Evolutionary conservation across 1,140 invertebrate species (phyloP), one percentile per base, ranked within the genome.

Genomic region (Antheraea pernyi): DNA sequence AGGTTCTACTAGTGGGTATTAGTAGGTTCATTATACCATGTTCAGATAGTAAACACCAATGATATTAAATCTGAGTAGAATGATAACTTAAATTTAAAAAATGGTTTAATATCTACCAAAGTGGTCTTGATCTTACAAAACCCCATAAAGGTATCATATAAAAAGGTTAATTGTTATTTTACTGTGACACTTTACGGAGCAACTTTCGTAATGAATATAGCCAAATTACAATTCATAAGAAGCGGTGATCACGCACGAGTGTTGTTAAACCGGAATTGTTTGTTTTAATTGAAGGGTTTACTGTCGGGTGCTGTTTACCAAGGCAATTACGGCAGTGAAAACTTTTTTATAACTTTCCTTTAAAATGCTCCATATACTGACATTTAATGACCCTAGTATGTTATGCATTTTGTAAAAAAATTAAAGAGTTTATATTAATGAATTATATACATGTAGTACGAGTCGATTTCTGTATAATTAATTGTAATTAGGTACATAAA

Each of bases 201-300:
- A 67, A 71, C 75, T 80, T 81, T 82, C 68, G 73, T 83, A 81
- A 78, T 80, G 75, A 77, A 77, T 81, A 77, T 77, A 78, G 76
- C 75, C 78, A 75, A 83, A 83, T 79, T 79, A 78, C 70, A 71
- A 73, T 76, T 78, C 73, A 65, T 69, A 75, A 75, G 73, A 74
- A 78, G 76, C 19, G 48, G 65, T 37, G 76, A 71, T 69, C 67
- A 71, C 64, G 67, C 66, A 65, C 48, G 61, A 65, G 30, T 72
- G 68, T 65, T 37, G 75, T 75, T 65, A 81, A 89, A 89, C 84
- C 87, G 82, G 85, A 82, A 89, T 85, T 75, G 22, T 79, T 85
- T 75, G 19, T 79, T 78, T 87, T 86, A 85, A 88, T 86, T 84
- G 77, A 88, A 86, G 85, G 83, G 83, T 85, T 81, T 76, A 74